Percentiles rank a stretch among this genome's conserved stretches.
These are phyloP conservation scores for Trichonephila clavipes DNA, from an alignment of 1,140 invertebrate genomes.

Conservation along the genomic window DNA sequence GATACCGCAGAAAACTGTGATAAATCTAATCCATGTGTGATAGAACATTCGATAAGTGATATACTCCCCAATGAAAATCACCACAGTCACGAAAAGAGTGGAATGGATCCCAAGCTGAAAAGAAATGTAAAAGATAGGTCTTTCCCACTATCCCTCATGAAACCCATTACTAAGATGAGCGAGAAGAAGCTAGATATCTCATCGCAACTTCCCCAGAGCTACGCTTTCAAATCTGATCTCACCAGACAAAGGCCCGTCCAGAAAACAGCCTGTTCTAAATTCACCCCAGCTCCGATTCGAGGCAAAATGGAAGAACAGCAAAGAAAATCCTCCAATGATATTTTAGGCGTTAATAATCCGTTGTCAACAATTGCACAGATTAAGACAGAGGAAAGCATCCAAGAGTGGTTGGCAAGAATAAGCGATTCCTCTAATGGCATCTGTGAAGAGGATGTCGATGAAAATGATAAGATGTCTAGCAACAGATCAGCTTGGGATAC, in stretches of 20 bases:
- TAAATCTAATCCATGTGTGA: slow-evolving; percentile 51
- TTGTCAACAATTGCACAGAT: slow-evolving; percentile 57
- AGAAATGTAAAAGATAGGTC: slow-evolving; percentile 44
- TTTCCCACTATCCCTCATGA: slow-evolving; percentile 66
- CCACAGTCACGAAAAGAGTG: not conserved
- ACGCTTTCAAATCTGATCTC: slow-evolving; percentile 43
- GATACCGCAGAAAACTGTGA: slow-evolving; percentile 57
- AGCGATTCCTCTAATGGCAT: not conserved
- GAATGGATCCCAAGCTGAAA: slow-evolving; percentile 32
- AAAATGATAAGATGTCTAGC: not conserved
- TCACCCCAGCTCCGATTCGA: not conserved
- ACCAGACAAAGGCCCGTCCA: slow-evolving; percentile 23
- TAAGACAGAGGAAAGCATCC: slow-evolving; percentile 72
- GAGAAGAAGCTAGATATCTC: slow-evolving; percentile 15
- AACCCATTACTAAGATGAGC: slow-evolving; percentile 48
- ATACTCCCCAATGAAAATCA: not conserved
- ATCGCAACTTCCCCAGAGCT: not conserved
- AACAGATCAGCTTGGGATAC: slow-evolving; percentile 23
- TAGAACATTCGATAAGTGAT: slow-evolving; percentile 56
- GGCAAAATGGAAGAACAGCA: not conserved
- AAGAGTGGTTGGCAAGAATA: slow-evolving; percentile 72
- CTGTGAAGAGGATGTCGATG: not conserved
- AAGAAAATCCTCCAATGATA: not conserved
- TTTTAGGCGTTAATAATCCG: not conserved
- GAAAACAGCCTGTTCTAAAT: not conserved